Evolutionary conservation across 2,888 invertebrate genomes (phyloP), one percentile per base, ranked within the genome.

Genomic region (Troides oblongomaculatus): DNA sequence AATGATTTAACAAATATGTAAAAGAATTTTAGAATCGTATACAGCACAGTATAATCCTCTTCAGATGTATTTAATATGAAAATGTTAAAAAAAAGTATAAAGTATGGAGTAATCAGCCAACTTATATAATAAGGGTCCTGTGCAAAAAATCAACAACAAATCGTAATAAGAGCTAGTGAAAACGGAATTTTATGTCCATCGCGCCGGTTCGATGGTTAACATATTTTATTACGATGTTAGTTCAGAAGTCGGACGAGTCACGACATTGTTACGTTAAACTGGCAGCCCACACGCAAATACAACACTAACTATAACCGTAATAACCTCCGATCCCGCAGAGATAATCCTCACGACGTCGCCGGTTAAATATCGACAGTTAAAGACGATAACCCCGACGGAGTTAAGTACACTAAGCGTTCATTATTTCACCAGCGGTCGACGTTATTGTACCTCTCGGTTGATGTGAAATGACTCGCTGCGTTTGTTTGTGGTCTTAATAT

Each of bases 211-310:
- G 72, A 81, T 80, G 80, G 82, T 81, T 84, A 85, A 85, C 86
- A 87, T 84, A 86, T 86, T 87, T 86, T 87, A 87, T 81, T 79
- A 81, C 80, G 77, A 82, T 83, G 82, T 86, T 82, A 79, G 80
- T 76, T 76, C 80, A 81, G 78, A 81, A 85, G 80, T 82, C 81
- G 79, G 78, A 80, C 82, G 78, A 85, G 88, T 89, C 89, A 90
- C 89, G 90, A 83, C 78, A 87, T 78, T 79, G 80, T 80, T 76
- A 78, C 77, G 77, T 76, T 78, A 81, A 86, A 89, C 82, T 83
- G 80, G 77, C 77, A 77, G 76, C 75, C 74, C 77, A 82, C 90
- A 90, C 89, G 89, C 89, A 80, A 85, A 83, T 84, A 75, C 77
- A 80, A 84, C 87, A 83, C 85, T 81, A 77, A 77, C 66, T 66